These are phyloP conservation scores for Agapostemon virescens DNA, from an alignment of 2,888 invertebrate species.

Conservation along the genomic window DNA sequence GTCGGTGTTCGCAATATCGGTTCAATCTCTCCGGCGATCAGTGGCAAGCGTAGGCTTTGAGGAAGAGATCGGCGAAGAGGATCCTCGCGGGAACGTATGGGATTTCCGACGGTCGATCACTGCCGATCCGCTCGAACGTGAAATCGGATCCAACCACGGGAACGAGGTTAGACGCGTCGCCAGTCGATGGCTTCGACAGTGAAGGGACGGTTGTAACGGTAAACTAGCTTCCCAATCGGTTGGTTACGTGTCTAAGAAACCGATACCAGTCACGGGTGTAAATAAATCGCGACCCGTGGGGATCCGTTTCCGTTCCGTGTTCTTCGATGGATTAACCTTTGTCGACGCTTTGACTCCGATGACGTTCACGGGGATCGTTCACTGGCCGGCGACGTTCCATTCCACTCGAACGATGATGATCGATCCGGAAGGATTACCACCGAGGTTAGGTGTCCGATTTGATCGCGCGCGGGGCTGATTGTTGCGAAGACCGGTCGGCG, in stretches of 20 bases:
- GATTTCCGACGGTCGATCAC: constrained; percentile 67
- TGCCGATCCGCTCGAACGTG: constrained; percentile 63
- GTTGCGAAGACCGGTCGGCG: constrained; percentile 1
- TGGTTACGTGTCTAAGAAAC: constrained; percentile 61
- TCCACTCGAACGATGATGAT: constrained; percentile 17
- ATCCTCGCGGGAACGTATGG: constrained; percentile 70
- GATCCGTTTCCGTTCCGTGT: constrained; percentile 31
- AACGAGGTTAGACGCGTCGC: constrained; percentile 56
- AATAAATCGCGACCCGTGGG: constrained; percentile 53
- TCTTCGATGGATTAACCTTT: constrained; percentile 34
- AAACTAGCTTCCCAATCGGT: constrained; percentile 67
- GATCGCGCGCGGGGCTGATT: neutral
- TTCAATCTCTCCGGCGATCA: neutral
- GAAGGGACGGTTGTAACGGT: constrained; percentile 55
- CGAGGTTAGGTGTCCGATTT: neutral
- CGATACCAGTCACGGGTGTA: constrained; percentile 55
- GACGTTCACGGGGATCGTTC: neutral
- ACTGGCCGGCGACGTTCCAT: neutral
- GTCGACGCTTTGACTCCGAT: constrained; percentile 30
- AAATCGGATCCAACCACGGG: constrained; percentile 66
- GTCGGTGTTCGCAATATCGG: neutral
- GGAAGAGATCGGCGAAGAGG: constrained; percentile 53
- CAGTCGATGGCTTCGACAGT: constrained; percentile 32
- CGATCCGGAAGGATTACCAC: constrained; percentile 2
- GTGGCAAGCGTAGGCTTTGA: neutral